Conservation (phyloP, 2,888 invertebrate species). For the Melanophora roralis region DNA sequence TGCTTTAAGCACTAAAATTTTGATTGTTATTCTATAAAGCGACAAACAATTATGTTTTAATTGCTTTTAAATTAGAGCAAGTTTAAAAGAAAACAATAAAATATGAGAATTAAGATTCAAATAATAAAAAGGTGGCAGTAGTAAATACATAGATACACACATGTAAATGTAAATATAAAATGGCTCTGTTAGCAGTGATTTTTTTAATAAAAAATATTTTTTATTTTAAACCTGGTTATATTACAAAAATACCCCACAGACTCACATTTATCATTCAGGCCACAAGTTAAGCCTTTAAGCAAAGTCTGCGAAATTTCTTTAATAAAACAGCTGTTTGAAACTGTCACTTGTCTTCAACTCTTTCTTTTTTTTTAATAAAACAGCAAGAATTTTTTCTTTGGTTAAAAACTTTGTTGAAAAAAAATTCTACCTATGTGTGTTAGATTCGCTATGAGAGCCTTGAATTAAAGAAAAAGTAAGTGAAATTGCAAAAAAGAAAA, state of each 20-base stretch:
- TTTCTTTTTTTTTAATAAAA: not conserved
- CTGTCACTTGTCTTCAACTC: not conserved
- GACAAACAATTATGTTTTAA: conserved; percentile 39
- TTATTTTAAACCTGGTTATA: too few relatives aligned
- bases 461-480: not conserved
- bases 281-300: not conserved
- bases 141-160: too few relatives aligned
- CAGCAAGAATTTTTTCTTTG: not conserved
- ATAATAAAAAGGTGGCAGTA: not conserved
- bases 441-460: not conserved
- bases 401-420: not conserved
- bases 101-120: not conserved
- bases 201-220: too few relatives aligned
- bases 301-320: not conserved
- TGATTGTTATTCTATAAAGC: conserved; percentile 30
- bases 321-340: not conserved
- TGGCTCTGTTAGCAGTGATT: too few relatives aligned
- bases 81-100: not conserved
- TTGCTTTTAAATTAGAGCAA: conserved; percentile 44
- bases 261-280: too few relatives aligned
- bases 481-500: conserved; percentile 19
- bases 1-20: conserved; percentile 45
- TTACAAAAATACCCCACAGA: too few relatives aligned
- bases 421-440: conserved; percentile 24
- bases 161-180: too few relatives aligned